These are phyloP conservation scores for Betta splendens DNA, from an alignment of 2,797 vertebrate genomes.

Conservation along the genomic window DNA sequence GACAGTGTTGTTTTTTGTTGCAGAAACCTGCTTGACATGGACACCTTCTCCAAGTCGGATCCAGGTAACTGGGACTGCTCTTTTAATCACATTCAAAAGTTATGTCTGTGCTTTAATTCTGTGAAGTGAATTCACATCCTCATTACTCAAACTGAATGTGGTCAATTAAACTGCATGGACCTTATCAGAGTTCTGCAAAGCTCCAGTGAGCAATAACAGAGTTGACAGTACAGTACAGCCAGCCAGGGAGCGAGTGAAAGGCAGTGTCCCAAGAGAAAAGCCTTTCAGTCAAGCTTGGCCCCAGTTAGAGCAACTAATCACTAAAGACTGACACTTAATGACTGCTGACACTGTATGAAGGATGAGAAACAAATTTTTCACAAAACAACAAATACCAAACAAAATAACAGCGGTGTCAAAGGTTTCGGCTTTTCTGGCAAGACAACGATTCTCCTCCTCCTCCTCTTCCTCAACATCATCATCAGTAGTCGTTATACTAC, in stretches of 20 bases:
- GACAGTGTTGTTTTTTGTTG: conserved; percentile 33
- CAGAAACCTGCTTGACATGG: conserved; percentile 93
- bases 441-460: no score
- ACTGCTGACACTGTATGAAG: conserved; percentile 8
- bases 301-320: conserved; percentile 26
- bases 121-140: conserved; percentile 2
- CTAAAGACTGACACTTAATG: conserved; percentile 19
- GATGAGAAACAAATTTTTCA: neutral
- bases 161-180: conserved; percentile 9
- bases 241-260: conserved; percentile 13
- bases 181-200: conserved; percentile 23
- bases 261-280: conserved; percentile 5
- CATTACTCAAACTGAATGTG: conserved; percentile 7
- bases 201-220: conserved; percentile 26
- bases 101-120: conserved; percentile 14
- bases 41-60: conserved; percentile 96
- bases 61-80: conserved; percentile 82
- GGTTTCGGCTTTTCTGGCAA: neutral
- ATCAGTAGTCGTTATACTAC: no score
- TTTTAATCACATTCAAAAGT: conserved; percentile 5
- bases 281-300: conserved; percentile 30
- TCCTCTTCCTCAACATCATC: no score
- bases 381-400: neutral
- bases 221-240: neutral
- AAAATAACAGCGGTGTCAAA: neutral